These are phyloP conservation scores for Petroica traversi DNA, from an alignment of 2,113 vertebrate genomes.

Conservation along the genomic window DNA sequence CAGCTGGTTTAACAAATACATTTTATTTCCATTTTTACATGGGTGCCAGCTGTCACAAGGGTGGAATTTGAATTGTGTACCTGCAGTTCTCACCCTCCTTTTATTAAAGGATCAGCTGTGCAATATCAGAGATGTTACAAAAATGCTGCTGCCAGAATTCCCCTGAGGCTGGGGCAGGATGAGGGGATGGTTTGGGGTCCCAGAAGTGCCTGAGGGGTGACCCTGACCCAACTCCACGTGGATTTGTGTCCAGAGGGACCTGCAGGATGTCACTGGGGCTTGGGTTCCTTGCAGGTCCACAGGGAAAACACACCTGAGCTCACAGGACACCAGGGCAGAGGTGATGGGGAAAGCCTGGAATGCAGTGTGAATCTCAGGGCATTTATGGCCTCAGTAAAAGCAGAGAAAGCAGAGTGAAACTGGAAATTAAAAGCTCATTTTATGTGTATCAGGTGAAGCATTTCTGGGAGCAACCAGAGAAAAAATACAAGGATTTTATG, in stretches of 20 bases:
- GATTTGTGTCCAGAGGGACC: background rate
- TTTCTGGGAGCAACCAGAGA: background rate
- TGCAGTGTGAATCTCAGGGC: background rate
- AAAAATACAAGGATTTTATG: background rate
- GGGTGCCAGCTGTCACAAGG: background rate
- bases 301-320: background rate
- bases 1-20: background rate
- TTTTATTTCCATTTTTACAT: background rate
- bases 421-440: background rate
- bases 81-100: background rate
- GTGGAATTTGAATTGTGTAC: background rate
- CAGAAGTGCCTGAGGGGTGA: background rate
- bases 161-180: background rate
- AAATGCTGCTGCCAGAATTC: background rate
- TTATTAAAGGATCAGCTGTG: background rate
- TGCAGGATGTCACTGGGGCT: background rate
- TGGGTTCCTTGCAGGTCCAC: background rate
- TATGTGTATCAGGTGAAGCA: background rate
- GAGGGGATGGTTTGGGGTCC: background rate
- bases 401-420: background rate
- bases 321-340: background rate
- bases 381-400: background rate
- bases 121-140: fast-evolving
- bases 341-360: background rate
- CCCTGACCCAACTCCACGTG: background rate